phyloP scores from a whole-genome alignment of 2,113 vertebrate species.

The Dicerorhinus sumatrensis region DNA sequence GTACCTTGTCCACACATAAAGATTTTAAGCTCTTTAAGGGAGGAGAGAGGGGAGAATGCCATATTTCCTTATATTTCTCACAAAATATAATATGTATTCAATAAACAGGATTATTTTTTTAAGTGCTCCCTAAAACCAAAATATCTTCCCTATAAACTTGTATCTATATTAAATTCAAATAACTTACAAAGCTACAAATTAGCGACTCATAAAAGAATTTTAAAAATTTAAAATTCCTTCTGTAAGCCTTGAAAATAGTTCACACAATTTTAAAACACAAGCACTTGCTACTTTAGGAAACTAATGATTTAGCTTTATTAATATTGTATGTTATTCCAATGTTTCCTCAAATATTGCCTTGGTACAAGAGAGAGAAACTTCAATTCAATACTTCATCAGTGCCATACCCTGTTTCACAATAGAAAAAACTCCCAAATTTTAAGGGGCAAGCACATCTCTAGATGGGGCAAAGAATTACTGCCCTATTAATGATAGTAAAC shows the following conservation, averaged over 20 bases:
- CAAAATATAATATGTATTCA: background rate
- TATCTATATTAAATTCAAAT: background rate
- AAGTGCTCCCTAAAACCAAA: background rate
- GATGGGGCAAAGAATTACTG: background rate
- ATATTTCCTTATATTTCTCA: background rate
- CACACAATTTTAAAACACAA: conserved; percentile 7
- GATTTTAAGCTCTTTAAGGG: background rate
- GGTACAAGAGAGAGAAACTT: background rate
- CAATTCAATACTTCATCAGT: background rate
- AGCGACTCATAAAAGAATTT: background rate
- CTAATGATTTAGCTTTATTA: conserved; percentile 19
- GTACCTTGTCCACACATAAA: background rate
- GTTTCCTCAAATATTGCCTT: conserved; percentile 26
- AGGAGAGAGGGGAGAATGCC: too few species aligned
- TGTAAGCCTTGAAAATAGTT: background rate
- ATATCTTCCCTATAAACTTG: background rate
- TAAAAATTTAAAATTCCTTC: background rate
- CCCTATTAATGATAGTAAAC: background rate
- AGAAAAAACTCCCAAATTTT: background rate
- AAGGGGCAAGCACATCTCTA: background rate
- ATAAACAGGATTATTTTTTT: background rate
- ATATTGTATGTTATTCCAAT: background rate
- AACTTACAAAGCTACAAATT: conserved; percentile 38
- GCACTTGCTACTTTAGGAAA: background rate
- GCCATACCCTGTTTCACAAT: background rate